Conservation (phyloP, 2,113 vertebrate genomes). For the Oncorhynchus keta region DNA sequence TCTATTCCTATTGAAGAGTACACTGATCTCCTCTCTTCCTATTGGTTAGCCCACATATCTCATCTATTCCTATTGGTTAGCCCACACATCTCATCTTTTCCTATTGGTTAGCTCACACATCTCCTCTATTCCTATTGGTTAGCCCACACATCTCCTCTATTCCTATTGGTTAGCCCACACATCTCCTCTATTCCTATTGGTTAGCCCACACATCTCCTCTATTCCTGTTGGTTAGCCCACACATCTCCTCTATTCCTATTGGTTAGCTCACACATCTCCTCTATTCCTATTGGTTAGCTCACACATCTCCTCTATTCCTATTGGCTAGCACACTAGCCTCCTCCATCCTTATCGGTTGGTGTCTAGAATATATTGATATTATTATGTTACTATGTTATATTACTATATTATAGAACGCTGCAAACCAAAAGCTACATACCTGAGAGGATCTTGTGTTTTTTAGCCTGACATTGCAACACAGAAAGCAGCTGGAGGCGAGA, state of each 20-base stretch:
- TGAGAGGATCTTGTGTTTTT: too few species aligned
- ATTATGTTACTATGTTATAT: too few species aligned
- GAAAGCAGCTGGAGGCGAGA: too few species aligned
- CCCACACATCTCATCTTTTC: too few species aligned
- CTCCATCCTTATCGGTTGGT: neutral
- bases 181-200: neutral
- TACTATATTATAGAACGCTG: too few species aligned
- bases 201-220: neutral
- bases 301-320: conserved; percentile 75
- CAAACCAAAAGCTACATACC: too few species aligned
- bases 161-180: conserved; percentile 25
- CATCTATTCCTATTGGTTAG: too few species aligned
- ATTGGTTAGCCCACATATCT: conserved; percentile 74
- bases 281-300: neutral
- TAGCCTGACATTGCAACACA: too few species aligned
- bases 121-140: conserved; percentile 62
- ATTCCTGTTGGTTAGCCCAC: conserved; percentile 86
- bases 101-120: too few species aligned
- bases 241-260: neutral
- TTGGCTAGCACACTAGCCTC: conserved; percentile 73
- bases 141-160: conserved; percentile 16
- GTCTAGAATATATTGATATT: too few species aligned
- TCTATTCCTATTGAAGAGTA: neutral
- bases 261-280: neutral
- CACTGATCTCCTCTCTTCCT: too few species aligned